Conservation (phyloP, 37 sponge, comb jelly and placozoan genomes). For the Crambe crambe region DNA sequence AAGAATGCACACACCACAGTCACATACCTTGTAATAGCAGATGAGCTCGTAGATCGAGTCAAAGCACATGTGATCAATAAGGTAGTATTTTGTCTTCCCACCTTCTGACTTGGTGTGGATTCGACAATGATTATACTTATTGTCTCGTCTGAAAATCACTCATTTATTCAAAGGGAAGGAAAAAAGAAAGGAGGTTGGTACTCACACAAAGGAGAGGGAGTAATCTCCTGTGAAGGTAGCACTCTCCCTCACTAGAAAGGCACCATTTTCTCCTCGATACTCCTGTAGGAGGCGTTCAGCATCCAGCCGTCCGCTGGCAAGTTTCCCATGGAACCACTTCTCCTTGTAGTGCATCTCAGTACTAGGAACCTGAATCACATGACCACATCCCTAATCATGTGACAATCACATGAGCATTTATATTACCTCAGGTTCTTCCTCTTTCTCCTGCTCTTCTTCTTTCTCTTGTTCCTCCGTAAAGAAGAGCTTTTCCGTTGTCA, state of each 20-base stretch:
- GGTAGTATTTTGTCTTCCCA: constrained; percentile 77
- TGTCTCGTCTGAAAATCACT: constrained; percentile 43
- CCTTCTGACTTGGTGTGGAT: constrained; percentile 80
- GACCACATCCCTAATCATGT: background rate
- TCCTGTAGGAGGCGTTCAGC: constrained; percentile 81
- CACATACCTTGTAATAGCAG: constrained; percentile 70
- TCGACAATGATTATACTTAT: constrained; percentile 73
- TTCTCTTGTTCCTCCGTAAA: constrained; percentile 86
- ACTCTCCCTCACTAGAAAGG: constrained; percentile 93
- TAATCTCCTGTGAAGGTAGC: constrained; percentile 91
- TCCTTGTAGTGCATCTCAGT: constrained; percentile 70
- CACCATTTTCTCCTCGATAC: constrained; percentile 78
- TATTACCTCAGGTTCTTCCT: constrained; percentile 56
- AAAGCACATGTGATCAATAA: constrained; percentile 86
- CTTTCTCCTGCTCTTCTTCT: constrained; percentile 64
- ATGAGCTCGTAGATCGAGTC: constrained; percentile 90
- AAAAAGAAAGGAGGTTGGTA: background rate
- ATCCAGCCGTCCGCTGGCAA: constrained; percentile 64
- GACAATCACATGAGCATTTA: constrained; percentile 14
- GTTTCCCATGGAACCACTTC: constrained; percentile 90
- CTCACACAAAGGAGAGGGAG: constrained; percentile 89
- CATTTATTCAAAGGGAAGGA: background rate
- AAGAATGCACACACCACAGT: too few species aligned
- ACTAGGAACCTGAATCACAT: constrained; percentile 26
- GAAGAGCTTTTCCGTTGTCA: constrained; percentile 71